Conservation (phyloP, 2,888 invertebrate species). For the Pemphredon lugubris region DNA sequence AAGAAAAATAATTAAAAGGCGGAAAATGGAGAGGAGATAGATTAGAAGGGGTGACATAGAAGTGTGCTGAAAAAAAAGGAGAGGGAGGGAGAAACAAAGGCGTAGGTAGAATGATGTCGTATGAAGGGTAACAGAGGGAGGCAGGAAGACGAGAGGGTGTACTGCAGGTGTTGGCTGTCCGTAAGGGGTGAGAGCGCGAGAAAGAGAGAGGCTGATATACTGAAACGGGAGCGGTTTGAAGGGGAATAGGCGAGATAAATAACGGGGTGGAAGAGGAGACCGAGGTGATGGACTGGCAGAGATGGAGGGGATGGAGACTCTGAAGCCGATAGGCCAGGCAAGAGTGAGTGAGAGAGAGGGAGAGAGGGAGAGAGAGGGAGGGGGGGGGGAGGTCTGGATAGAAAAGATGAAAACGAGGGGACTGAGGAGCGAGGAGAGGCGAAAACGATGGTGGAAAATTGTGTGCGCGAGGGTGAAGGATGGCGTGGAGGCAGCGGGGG, state of each 20-base stretch:
- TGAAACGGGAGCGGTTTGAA: conserved; percentile 18
- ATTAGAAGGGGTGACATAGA: not conserved
- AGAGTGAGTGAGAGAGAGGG: conserved; percentile 26
- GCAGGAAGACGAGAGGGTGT: conserved; percentile 15
- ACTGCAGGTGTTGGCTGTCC: conserved; percentile 46
- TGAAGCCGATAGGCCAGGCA: conserved; percentile 39
- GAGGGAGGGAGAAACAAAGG: conserved; percentile 17
- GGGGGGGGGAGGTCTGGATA: not conserved
- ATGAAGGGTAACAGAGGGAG: conserved; percentile 1
- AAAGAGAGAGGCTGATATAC: conserved; percentile 35
- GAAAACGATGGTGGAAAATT: conserved; percentile 39
- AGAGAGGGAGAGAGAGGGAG: not conserved
- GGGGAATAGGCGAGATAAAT: conserved; percentile 52
- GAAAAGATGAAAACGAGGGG: conserved; percentile 14
- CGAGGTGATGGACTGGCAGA: conserved; percentile 31
- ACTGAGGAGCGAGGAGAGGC: not conserved
- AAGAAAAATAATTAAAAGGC: not conserved
- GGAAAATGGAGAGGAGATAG: conserved; percentile 2
- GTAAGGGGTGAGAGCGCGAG: not conserved
- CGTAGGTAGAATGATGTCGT: conserved; percentile 5
- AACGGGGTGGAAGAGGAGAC: conserved; percentile 17
- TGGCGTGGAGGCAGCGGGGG: conserved; percentile 38
- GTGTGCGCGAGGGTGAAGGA: conserved; percentile 36
- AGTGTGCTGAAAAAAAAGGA: not conserved
- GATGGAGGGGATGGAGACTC: conserved; percentile 13